A percentile compares a stretch with the other conserved stretches of the same genome.
Conservation (phyloP, 1,140 invertebrate genomes). For the Dreissena rostriformis region DNA sequence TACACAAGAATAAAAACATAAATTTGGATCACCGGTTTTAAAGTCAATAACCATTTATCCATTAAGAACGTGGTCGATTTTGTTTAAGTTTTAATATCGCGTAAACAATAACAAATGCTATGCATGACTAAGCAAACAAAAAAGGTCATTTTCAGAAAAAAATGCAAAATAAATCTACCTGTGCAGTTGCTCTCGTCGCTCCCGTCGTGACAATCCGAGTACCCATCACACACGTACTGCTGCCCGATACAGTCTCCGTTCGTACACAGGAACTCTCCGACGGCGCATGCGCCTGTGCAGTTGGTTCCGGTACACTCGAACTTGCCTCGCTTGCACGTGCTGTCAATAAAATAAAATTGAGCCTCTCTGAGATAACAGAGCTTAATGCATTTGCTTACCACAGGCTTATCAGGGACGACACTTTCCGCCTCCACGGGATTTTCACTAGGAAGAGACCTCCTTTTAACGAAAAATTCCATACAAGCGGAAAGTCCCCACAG, state of each 20-base stretch:
- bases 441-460: neutral
- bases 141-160: neutral
- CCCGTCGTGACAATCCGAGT: constrained; percentile 64
- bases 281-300: constrained; percentile 57
- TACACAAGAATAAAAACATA: too few relatives aligned
- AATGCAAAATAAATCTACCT: constrained; percentile 45
- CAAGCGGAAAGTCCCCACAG: too few relatives aligned
- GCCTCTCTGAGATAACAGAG: neutral
- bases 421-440: neutral
- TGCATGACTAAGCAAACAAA: neutral
- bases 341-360: constrained; percentile 34
- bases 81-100: too few relatives aligned
- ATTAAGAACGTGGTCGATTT: too few relatives aligned
- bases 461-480: neutral
- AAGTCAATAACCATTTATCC: too few relatives aligned
- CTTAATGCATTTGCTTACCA: neutral
- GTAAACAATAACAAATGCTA: neutral
- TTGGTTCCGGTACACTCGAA: constrained; percentile 59
- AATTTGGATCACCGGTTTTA: too few relatives aligned
- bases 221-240: constrained; percentile 61
- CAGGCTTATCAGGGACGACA: too few relatives aligned
- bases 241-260: constrained; percentile 56
- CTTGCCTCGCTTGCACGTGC: constrained; percentile 60
- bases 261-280: constrained; percentile 57
- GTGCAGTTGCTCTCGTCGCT: constrained; percentile 68